These are phyloP conservation scores for Cotesia typhae DNA, from an alignment of 1,140 invertebrate species.

Conservation along the genomic window DNA sequence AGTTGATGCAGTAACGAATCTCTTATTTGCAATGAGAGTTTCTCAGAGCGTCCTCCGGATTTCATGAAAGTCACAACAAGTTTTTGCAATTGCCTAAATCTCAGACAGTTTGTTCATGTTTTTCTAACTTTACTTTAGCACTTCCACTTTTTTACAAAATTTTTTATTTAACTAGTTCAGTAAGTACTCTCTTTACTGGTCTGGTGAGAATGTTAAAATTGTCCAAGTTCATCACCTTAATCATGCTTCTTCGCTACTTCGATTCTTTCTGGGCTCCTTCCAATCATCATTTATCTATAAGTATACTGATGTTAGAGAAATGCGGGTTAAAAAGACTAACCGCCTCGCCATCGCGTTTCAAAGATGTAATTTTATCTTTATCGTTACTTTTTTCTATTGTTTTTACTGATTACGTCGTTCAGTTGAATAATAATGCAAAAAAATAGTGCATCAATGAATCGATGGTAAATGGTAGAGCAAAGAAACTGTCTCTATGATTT, in stretches of 20 bases:
- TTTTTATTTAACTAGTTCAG: slow-evolving; percentile 37
- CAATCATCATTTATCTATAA: not conserved
- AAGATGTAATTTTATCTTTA: not conserved
- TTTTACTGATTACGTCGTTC: not conserved
- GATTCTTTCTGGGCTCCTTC: slow-evolving; percentile 21
- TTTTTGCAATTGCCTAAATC: slow-evolving; percentile 39
- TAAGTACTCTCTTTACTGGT: slow-evolving; percentile 47
- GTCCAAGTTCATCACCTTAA: slow-evolving; percentile 36
- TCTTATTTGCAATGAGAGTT: slow-evolving; percentile 39
- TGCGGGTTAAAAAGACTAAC: slow-evolving; percentile 13
- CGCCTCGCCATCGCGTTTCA: not conserved
- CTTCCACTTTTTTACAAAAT: slow-evolving; percentile 26
- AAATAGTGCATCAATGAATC: no score
- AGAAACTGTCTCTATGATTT: no score
- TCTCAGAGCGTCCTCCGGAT: slow-evolving; percentile 41
- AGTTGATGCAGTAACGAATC: slow-evolving; percentile 46
- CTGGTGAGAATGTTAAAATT: slow-evolving; percentile 32
- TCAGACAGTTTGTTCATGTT: slow-evolving; percentile 17
- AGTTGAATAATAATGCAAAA: no score
- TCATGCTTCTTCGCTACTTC: slow-evolving; percentile 25
- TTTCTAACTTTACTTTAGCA: slow-evolving; percentile 7
- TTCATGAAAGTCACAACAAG: slow-evolving; percentile 56
- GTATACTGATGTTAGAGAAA: not conserved
- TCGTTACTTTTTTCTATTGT: not conserved
- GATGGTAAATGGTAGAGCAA: not conserved